A percentile compares a stretch with the other conserved stretches of the same genome.
phyloP scores from a whole-genome alignment of 2,888 invertebrate species.

The Drosophila niveifrons region DNA sequence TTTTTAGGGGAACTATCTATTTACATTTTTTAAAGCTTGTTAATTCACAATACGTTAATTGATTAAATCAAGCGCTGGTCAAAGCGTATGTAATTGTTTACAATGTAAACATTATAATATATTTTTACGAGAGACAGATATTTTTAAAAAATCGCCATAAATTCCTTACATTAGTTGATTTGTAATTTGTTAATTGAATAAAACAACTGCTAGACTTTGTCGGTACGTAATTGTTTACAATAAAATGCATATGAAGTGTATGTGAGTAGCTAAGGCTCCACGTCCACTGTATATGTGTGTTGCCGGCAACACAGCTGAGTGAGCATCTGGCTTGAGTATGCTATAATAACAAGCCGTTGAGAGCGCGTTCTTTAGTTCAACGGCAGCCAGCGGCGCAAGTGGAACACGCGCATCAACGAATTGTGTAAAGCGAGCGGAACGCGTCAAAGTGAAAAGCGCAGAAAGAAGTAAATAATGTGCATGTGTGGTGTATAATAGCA shows the following conservation, averaged over 20 bases:
- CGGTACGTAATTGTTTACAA: not conserved
- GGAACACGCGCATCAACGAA: slow-evolving; percentile 41
- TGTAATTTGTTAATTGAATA: not conserved
- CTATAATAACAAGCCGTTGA: slow-evolving; percentile 66
- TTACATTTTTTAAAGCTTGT: too few relatives aligned
- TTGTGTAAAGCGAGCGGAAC: slow-evolving; percentile 12
- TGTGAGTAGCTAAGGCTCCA: not conserved
- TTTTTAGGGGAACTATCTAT: too few relatives aligned
- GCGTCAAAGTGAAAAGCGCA: slow-evolving; percentile 50
- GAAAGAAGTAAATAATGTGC: slow-evolving; percentile 68
- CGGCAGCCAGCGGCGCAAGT: slow-evolving; percentile 61
- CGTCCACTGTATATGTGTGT: slow-evolving; percentile 44
- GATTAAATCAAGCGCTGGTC: too few relatives aligned
- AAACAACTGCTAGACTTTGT: too few relatives aligned
- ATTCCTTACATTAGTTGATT: too few relatives aligned
- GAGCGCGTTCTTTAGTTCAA: slow-evolving; percentile 69
- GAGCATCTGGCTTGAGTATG: slow-evolving; percentile 48
- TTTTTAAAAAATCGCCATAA: too few relatives aligned
- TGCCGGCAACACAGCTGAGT: slow-evolving; percentile 52
- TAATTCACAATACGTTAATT: too few relatives aligned
- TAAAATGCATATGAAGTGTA: not conserved
- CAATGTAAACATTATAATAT: too few relatives aligned
- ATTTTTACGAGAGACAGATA: too few relatives aligned
- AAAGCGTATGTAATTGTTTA: too few relatives aligned
- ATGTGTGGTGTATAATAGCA: slow-evolving; percentile 31